Conservation (phyloP, 1,140 invertebrate genomes). For the Sitophilus oryzae region DNA sequence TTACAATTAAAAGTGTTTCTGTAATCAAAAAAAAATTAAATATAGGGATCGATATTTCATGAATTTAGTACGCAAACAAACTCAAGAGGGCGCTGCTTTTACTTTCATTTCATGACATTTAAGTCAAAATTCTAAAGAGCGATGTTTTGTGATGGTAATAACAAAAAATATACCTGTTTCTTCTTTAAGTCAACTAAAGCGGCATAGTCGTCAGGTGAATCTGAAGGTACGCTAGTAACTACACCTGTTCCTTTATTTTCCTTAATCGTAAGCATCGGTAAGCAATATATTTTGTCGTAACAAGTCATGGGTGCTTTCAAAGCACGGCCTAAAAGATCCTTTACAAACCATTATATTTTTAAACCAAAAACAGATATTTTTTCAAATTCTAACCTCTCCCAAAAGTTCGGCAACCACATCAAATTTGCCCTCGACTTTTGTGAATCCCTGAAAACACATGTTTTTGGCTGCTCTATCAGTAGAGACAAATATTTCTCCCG, state of each 20-base stretch:
- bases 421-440: constrained; percentile 72
- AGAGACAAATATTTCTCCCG: constrained; percentile 79
- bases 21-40: too few relatives aligned
- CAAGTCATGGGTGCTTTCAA: constrained; percentile 78
- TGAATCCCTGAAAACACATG: constrained; percentile 95
- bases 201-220: constrained; percentile 98
- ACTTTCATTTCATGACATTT: too few relatives aligned
- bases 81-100: too few relatives aligned
- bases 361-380: constrained; percentile 8
- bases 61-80: too few relatives aligned
- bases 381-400: constrained; percentile 54
- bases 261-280: constrained; percentile 98
- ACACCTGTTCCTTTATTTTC: constrained; percentile 97
- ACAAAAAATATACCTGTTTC: too few relatives aligned
- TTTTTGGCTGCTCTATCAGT: constrained; percentile 85
- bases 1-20: too few relatives aligned
- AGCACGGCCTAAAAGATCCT: constrained; percentile 72
- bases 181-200: constrained; percentile 93
- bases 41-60: too few relatives aligned
- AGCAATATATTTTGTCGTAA: constrained; percentile 80
- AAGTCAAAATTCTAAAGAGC: too few relatives aligned
- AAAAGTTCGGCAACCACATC: constrained; percentile 62
- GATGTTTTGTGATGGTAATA: too few relatives aligned
- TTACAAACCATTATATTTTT: too few relatives aligned
- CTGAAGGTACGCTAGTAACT: constrained; percentile 97